Conservation (phyloP, 2,888 invertebrate species). For the Thymelicus sylvestris region DNA sequence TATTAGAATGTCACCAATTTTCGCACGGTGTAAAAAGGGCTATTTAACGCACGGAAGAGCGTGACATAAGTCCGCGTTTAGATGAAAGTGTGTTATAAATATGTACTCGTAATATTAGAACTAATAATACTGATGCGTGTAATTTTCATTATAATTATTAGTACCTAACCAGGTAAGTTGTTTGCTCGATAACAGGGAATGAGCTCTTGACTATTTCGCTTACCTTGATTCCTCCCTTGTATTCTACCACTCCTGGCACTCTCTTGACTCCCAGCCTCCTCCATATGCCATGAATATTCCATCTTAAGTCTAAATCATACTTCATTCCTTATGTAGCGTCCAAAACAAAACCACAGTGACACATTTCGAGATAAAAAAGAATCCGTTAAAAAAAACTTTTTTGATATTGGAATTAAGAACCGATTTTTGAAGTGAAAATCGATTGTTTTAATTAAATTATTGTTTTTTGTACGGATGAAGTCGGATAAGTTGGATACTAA, state of each 20-base stretch:
- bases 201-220: no score
- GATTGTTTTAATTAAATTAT: not conserved
- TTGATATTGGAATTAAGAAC: not conserved
- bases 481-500: not conserved
- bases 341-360: constrained; percentile 50
- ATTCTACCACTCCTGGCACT: constrained; percentile 56
- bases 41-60: no score
- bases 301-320: constrained; percentile 59
- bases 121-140: no score
- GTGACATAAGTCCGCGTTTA: no score
- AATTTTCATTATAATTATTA: no score
- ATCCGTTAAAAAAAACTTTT: not conserved
- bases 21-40: no score
- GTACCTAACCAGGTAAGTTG: no score
- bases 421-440: not conserved
- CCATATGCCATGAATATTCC: constrained; percentile 82
- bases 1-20: no score
- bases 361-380: constrained; percentile 48
- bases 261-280: constrained; percentile 65
- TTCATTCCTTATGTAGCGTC: constrained; percentile 53
- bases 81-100: no score
- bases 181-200: no score
- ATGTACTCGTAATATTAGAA: no score
- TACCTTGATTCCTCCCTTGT: constrained; percentile 70
- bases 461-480: not conserved